phyloP scores from a whole-genome alignment of 2,797 vertebrate genomes.

The Aplochiton taeniatus region DNA sequence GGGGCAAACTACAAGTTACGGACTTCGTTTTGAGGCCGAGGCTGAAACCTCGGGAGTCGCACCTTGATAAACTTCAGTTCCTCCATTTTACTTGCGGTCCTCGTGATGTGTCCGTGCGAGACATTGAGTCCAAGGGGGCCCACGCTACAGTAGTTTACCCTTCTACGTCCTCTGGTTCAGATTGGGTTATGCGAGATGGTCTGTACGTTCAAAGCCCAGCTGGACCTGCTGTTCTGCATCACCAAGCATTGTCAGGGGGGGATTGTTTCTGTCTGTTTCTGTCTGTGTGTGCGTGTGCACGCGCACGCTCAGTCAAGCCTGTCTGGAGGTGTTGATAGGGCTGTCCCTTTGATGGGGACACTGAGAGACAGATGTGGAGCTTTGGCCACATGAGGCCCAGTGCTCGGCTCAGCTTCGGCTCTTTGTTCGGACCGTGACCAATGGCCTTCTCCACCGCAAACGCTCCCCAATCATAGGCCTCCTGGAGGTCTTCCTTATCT shows the following conservation, averaged over 20 bases:
- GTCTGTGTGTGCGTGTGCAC: conserved; percentile 2
- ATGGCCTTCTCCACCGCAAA: conserved; percentile 30
- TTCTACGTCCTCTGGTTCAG: too few relatives aligned
- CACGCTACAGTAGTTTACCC: too few relatives aligned
- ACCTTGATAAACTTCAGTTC: too few relatives aligned
- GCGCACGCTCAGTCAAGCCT: conserved; percentile 8
- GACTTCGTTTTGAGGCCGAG: too few relatives aligned
- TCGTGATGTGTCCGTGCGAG: too few relatives aligned
- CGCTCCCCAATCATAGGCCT: conserved; percentile 17
- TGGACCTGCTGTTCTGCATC: too few relatives aligned
- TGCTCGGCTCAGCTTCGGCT: neutral
- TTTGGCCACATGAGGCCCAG: neutral
- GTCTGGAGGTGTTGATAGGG: conserved; percentile 16
- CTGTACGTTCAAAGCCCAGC: too few relatives aligned
- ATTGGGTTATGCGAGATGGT: too few relatives aligned
- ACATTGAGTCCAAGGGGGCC: too few relatives aligned
- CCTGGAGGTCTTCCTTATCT: neutral
- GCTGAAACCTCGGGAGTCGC: too few relatives aligned
- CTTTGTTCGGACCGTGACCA: conserved; percentile 34
- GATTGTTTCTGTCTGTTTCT: neutral
- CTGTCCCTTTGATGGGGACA: conserved; percentile 25
- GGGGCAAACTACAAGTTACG: neutral
- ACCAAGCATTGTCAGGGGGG: too few relatives aligned
- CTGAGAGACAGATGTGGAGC: conserved; percentile 9
- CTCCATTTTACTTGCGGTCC: too few relatives aligned